phyloP scores from a whole-genome alignment of 2,888 invertebrate species.

The Macrosoma leucophasiata region DNA sequence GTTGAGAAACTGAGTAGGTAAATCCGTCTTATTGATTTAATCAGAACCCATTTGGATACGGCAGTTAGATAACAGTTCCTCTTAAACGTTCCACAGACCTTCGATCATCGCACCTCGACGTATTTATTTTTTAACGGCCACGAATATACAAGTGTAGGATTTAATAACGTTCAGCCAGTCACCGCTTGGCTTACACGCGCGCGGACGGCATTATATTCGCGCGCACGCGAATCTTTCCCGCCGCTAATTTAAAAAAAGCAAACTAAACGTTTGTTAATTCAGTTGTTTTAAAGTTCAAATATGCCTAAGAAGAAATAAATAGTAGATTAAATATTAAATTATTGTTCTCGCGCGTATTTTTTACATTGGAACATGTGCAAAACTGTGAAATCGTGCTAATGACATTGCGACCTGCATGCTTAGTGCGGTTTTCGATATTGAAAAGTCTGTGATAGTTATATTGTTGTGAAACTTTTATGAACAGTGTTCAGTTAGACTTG shows the following conservation, averaged over 20 bases:
- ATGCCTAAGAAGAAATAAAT: conserved; percentile 71
- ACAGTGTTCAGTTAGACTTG: conserved; percentile 25
- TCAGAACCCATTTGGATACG: conserved; percentile 25
- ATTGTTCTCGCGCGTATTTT: conserved; percentile 6
- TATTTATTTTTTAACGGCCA: conserved; percentile 67
- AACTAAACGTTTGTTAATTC: conserved; percentile 36
- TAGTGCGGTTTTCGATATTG: conserved; percentile 42
- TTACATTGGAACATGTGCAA: conserved; percentile 40
- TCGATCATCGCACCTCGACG: conserved; percentile 60
- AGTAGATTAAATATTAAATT: conserved; percentile 20
- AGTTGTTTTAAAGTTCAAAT: conserved; percentile 29
- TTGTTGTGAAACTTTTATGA: conserved; percentile 53
- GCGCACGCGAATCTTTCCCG: conserved; percentile 53
- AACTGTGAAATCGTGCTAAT: conserved; percentile 46
- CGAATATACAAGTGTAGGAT: conserved; percentile 63
- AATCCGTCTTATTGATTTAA: conserved; percentile 9
- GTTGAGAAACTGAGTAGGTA: background rate
- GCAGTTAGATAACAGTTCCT: conserved; percentile 55
- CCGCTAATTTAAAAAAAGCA: conserved; percentile 50
- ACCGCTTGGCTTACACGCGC: conserved; percentile 57
- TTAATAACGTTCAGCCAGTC: conserved; percentile 61
- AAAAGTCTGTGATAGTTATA: conserved; percentile 61
- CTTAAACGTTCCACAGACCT: conserved; percentile 48
- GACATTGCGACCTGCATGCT: conserved; percentile 47
- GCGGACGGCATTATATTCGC: conserved; percentile 42